Base-by-base conservation (phyloP, 2,797 vertebrate genomes). In the Arnoldichthys spilopterus region DNA sequence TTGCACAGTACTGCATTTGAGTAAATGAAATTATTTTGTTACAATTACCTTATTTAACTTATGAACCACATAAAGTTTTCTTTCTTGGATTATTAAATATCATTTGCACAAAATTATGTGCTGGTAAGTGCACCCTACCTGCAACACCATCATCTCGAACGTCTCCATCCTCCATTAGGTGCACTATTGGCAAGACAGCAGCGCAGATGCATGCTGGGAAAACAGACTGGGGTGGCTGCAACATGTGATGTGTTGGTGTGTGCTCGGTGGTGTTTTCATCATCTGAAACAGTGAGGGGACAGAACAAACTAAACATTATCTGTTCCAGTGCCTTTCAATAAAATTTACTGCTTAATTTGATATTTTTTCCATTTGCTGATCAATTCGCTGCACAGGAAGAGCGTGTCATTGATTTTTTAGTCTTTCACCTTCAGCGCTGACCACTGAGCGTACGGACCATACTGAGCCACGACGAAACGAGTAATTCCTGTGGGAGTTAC, bases 121-220 rank as follows among this genome's bases (percentile, higher is more conserved):
- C 30, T 1, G 1, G 9, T 58, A 15, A 45, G 34, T 20, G 34
- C 1, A 15, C 22, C 77, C 26, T 88, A 99, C 98, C 98, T 85
- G 98, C 97, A 20, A 99, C 98, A 26, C 98, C 98, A 59, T 99
- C 98, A 73, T 99, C 98, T 56, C 96, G 94, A 77, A 99, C 97
- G 84, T 97, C 97, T 53, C 98, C 97, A 0, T 99, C 98, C 90
- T 99, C 98, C 98, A 99, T 98, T 75, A 99, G 90, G 79, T 99
- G 98, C 80, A 99, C 98, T 45, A 99, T 99, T 1, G 98, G 98
- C 3, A 99, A 92, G 45, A 99, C 97, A 0, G 97, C 96, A 4
- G 98, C 98, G 91, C 98, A 99, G 86, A 99, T 99, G 91, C 98
- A 99, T 0, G 98, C 97, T 89, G 98, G 98, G 89, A 99, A 99